Evolutionary conservation across 1,140 invertebrate genomes (phyloP).

Genomic region (Drosophila saltans): DNA sequence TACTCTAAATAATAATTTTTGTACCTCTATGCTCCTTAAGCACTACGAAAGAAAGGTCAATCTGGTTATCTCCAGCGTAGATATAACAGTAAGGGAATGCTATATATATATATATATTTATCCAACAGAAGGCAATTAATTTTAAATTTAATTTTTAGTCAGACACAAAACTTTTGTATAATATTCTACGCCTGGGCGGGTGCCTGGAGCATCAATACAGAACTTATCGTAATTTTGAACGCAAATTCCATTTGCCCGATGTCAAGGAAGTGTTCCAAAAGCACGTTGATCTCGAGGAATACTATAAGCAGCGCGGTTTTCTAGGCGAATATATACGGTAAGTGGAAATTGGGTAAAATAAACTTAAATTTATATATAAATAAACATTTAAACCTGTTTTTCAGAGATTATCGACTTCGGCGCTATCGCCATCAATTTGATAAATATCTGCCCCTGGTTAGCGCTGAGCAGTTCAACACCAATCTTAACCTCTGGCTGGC

Average conservation of each 20-base stretch:
- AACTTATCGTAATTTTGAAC: slow-evolving; percentile 61
- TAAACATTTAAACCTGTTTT: slow-evolving; percentile 14
- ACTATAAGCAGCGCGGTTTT: slow-evolving; percentile 74
- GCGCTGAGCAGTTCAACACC: slow-evolving; percentile 62
- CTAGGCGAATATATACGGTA: slow-evolving; percentile 79
- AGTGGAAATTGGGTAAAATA: slow-evolving; percentile 2
- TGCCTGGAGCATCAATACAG: slow-evolving; percentile 65
- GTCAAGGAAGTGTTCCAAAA: slow-evolving; percentile 70
- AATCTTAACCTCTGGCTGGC: slow-evolving; percentile 63
- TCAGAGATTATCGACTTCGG: slow-evolving; percentile 72
- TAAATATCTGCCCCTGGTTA: slow-evolving; percentile 62
- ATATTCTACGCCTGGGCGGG: slow-evolving; percentile 67
- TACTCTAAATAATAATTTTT: slow-evolving; percentile 74
- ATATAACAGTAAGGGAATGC: slow-evolving; percentile 63
- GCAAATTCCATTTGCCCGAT: slow-evolving; percentile 69
- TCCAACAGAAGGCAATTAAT: too few relatives aligned
- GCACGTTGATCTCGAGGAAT: slow-evolving; percentile 73
- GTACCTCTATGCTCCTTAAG: slow-evolving; percentile 74
- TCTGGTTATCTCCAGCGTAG: slow-evolving; percentile 77
- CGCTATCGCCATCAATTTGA: slow-evolving; percentile 79
- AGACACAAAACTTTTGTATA: slow-evolving; percentile 73
- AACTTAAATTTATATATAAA: neutral
- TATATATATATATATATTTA: neutral
- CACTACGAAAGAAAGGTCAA: slow-evolving; percentile 73
- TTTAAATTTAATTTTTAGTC: slow-evolving; percentile 43